Evolutionary conservation across 1,140 invertebrate genomes (phyloP).

Genomic region (Pseudoatta argentina): DNA sequence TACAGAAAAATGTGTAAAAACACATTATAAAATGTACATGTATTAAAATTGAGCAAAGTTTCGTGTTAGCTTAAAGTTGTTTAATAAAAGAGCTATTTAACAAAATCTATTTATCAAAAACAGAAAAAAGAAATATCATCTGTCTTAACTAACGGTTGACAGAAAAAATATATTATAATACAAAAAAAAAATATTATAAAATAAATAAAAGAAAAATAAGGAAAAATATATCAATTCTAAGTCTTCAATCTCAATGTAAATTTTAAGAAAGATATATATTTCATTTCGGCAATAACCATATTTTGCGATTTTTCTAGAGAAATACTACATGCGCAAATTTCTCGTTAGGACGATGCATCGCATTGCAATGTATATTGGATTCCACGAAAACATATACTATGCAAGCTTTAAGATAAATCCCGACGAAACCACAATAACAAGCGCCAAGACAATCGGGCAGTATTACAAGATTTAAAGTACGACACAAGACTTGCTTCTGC

Average conservation of each 20-base stretch:
- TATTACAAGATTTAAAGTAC: constrained; percentile 38
- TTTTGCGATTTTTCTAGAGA: not conserved
- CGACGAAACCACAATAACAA: constrained; percentile 7
- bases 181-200: not conserved
- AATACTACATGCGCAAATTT: not conserved
- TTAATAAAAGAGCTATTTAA: not conserved
- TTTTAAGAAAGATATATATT: not conserved
- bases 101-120: not conserved
- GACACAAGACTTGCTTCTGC: not conserved
- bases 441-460: constrained; percentile 31
- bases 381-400: constrained; percentile 6
- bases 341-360: not conserved
- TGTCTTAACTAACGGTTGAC: not conserved
- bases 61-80: not conserved
- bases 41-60: not conserved
- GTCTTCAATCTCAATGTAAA: not conserved
- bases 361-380: constrained; percentile 11
- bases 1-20: not conserved
- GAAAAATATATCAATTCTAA: not conserved
- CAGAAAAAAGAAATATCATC: not conserved
- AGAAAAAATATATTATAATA: not conserved
- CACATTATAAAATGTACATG: not conserved
- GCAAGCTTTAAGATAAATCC: not conserved
- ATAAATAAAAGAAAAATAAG: not conserved
- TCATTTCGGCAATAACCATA: not conserved